phyloP scores from a whole-genome alignment of 2,797 vertebrate species.

The Clarias pachynema region DNA sequence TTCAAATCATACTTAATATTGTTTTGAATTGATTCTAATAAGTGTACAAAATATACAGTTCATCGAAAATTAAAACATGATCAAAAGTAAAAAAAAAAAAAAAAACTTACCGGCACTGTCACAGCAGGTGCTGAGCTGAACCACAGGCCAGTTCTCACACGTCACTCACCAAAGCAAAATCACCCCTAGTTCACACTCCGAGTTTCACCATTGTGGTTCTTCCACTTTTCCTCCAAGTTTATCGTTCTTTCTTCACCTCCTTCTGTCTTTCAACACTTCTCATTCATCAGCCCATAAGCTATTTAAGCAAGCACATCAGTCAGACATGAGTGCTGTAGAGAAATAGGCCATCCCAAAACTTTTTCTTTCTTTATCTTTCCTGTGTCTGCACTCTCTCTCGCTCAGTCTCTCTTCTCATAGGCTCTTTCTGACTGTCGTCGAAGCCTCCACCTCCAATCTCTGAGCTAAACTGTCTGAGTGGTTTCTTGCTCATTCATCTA shows the following conservation, averaged over 20 bases:
- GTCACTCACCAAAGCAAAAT: constrained; percentile 24
- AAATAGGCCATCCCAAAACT: constrained; percentile 40
- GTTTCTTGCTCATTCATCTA: constrained; percentile 34
- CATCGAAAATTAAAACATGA: not conserved
- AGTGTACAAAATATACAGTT: not conserved
- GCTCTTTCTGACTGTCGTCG: constrained; percentile 27
- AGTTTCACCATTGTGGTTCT: constrained; percentile 40
- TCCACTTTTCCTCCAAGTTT: not conserved
- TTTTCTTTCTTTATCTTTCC: constrained; percentile 32
- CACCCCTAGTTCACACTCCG: constrained; percentile 30
- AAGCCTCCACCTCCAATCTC: constrained; percentile 36
- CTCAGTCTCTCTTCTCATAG: constrained; percentile 44
- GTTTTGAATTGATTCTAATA: not conserved
- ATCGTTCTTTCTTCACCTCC: not conserved
- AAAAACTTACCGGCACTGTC: constrained; percentile 41
- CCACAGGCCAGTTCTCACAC: constrained; percentile 11
- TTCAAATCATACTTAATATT: not conserved
- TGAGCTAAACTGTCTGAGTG: constrained; percentile 1
- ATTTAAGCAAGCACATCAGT: not conserved
- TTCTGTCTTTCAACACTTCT: not conserved
- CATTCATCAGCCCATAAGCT: constrained; percentile 1
- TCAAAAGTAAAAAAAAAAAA: not conserved
- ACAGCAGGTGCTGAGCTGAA: constrained; percentile 29
- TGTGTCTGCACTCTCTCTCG: constrained; percentile 24
- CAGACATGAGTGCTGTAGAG: not conserved